These are phyloP conservation scores for Orientallactaga bullata DNA, from an alignment of 2,113 vertebrate genomes.

Conservation along the genomic window DNA sequence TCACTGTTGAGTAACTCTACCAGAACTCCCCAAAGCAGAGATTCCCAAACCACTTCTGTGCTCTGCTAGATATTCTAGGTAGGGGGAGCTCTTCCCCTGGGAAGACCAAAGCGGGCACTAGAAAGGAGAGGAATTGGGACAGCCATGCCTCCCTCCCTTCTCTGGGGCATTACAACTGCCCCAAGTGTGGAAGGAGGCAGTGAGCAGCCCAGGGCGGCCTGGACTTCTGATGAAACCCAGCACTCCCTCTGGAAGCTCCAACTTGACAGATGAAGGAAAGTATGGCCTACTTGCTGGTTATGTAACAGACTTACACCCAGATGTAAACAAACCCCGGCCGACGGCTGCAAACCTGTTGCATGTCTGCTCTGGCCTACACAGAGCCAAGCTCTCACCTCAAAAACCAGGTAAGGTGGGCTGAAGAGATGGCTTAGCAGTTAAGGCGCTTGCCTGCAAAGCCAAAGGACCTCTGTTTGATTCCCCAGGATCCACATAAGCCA, in stretches of 20 bases:
- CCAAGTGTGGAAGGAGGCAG: neutral
- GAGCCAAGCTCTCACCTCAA: neutral
- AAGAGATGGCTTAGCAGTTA: too few relatives aligned
- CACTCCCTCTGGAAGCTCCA: neutral
- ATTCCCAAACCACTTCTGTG: neutral
- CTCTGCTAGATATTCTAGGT: neutral
- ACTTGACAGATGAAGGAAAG: constrained; percentile 8
- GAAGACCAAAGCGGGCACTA: neutral
- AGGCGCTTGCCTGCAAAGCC: too few relatives aligned
- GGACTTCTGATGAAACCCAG: neutral
- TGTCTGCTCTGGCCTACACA: neutral
- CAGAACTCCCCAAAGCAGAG: neutral
- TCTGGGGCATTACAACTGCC: neutral
- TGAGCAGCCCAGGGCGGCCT: neutral
- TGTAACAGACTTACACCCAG: constrained; percentile 54
- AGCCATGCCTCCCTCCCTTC: neutral
- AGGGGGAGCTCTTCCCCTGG: neutral
- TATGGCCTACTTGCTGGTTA: constrained; percentile 41
- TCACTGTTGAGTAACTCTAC: neutral
- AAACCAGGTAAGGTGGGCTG: neutral
- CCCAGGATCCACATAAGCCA: too few relatives aligned
- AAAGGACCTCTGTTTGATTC: too few relatives aligned
- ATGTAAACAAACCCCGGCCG: constrained; percentile 20
- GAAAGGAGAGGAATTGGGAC: neutral
- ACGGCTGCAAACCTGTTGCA: constrained; percentile 14